Base-by-base conservation (phyloP, 2,797 vertebrate genomes). In the Thalassophryne amazonica region DNA sequence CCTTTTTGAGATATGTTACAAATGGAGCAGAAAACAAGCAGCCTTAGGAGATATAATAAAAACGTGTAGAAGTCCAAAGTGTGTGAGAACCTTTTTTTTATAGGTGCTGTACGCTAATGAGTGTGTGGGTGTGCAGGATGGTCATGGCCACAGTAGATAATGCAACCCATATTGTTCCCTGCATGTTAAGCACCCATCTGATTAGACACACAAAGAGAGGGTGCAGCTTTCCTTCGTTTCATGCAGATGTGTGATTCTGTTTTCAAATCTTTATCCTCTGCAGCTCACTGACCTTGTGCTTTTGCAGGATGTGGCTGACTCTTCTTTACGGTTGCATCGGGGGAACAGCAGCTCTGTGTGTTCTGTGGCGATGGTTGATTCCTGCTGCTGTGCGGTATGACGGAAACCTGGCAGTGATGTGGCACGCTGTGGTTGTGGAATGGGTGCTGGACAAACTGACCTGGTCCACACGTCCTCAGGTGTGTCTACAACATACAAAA, bases 171-270 rank as follows among this genome's bases (percentile, higher is more conserved):
- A 71, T 68, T 62, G 39, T 53, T 58, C 37, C 16, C 66, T 65
- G 85, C 65, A 83, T 80, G 76, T 70, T 87, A 82, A 89, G 71
- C 66, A 89, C 89, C 80, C 88, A 89, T 90, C 77, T 90, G 83
- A 89, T 90, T 89, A 89, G 20, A 51, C 2, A 24, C 36, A 86
- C 77, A 86, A 86, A 74, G 53, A 53, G 27, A 60, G 64, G 39
- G 46, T 30, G 66, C 56, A 40, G 76, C 64, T 58, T 46, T 63
- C 49, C 58, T 73, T 77, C 35, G 57, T 71, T 50, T 66, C 40
- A 60, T 58, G 61, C 64, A 46, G 36, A 51, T 66, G 58, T 43
- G 22, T 15, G 55, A 5, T 51, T 30, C n/a, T n/a, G n/a, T n/a
- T n/a, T n/a, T n/a, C n/a, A n/a, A n/a, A n/a, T n/a, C n/a, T n/a